Base-by-base conservation (phyloP, 1,140 invertebrate species). In the Drosophila funebris region DNA sequence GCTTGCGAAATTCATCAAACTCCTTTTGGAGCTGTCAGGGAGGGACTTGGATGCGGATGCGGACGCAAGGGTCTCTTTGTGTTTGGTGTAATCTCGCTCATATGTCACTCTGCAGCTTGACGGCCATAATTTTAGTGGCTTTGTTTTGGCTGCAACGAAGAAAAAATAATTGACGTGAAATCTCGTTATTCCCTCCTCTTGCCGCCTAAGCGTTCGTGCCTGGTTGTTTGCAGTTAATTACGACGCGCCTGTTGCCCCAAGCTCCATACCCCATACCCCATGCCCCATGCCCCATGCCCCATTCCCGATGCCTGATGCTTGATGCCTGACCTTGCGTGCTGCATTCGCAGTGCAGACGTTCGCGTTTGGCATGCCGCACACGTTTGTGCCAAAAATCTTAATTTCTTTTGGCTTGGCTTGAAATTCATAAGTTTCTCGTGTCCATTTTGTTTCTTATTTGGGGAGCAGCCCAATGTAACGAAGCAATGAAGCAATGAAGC, bases 381-480 rank as follows among this genome's bases (percentile, higher is more conserved):
- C 82, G 82, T 87, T 72, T 87, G 70, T 78, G 74, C 82, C 83
- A 85, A 88, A 85, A 85, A 85, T 85, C 82, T 87, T 85, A 81
- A 81, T 87, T 81, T 87, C 78, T 87, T 74, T 87, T 73, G 60
- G 60, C 11, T 50, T 58, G 33, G 60, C 61, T 43, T 36, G 11
- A 56, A 63, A 54, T 60, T 56, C 57, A 64, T 41, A 64, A 69
- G 82, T 70, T 67, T 62, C 76, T 72, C 82, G 82, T 85, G 81
- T 85, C 68, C 81, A 73, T 73, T 80, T 77, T 71, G 73, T 62
- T 72, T 41, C 36, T 63, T 63, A 43, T 43, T 56, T 67, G 37
- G 69, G 74, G 78, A 71, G 82, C 78, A 82, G 82, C 76, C 50
- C 44, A 31, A 33, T 7, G n/a, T 44, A 62, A 41, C 48, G 43